Conservation (phyloP, 2,113 vertebrate species). For the Phalacrocorax carbo region DNA sequence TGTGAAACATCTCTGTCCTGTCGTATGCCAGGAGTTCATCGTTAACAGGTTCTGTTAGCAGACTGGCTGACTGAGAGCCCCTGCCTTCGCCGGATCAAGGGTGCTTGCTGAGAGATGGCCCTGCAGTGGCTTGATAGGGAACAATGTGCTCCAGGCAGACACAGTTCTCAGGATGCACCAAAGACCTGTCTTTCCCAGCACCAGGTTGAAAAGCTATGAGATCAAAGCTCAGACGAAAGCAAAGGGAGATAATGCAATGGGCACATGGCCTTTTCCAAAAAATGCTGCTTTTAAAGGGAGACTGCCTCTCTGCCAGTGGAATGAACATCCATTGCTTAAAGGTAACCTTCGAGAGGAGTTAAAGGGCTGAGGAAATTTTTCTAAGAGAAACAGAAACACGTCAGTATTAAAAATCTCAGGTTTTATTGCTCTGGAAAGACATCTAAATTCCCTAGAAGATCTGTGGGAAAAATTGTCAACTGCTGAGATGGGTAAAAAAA, state of each 20-base stretch:
- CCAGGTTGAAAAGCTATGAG: background rate
- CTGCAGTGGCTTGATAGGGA: background rate
- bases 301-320: background rate
- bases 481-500: background rate
- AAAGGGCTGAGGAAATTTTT: background rate
- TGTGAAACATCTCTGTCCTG: slow-evolving; percentile 60
- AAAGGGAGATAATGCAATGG: background rate
- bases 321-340: background rate
- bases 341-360: background rate
- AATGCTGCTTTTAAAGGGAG: background rate
- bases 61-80: background rate
- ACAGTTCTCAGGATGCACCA: background rate
- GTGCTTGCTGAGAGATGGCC: slow-evolving; percentile 57
- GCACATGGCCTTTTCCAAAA: background rate
- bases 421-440: background rate
- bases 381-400: background rate
- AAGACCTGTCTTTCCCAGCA: background rate
- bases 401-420: background rate
- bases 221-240: slow-evolving; percentile 35
- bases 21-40: slow-evolving; percentile 3
- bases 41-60: slow-evolving; percentile 77
- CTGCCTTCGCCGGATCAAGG: background rate
- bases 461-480: background rate
- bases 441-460: background rate
- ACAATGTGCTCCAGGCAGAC: background rate